These are phyloP conservation scores for Ascidia mentula DNA, from an alignment of 23 tunicate species.

Conservation along the genomic window DNA sequence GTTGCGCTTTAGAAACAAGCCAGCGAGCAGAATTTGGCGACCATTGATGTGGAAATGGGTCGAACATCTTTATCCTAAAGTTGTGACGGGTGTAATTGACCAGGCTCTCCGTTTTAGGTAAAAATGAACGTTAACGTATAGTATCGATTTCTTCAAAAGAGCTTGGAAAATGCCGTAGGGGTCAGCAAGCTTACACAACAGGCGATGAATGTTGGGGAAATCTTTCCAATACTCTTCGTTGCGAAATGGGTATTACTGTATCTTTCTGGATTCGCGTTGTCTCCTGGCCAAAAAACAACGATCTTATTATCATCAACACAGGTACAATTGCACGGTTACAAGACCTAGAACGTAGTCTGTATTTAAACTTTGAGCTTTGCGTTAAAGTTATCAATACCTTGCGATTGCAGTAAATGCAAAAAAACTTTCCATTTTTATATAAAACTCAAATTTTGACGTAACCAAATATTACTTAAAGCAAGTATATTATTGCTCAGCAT, in stretches of 20 bases:
- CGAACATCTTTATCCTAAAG: neutral
- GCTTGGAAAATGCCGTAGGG: neutral
- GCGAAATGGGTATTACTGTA: neutral
- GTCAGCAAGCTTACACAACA: constrained; percentile 4
- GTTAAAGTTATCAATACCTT: no score
- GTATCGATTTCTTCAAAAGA: no score
- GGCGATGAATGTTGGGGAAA: constrained; percentile 3
- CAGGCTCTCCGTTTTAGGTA: neutral
- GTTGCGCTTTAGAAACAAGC: neutral
- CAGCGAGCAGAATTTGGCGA: neutral
- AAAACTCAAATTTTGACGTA: no score
- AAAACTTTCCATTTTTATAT: no score
- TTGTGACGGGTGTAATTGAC: neutral
- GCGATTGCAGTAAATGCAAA: no score
- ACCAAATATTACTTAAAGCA: no score
- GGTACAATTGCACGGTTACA: no score
- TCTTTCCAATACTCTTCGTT: neutral
- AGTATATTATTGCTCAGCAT: no score
- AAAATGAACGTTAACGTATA: neutral
- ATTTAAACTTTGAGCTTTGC: no score
- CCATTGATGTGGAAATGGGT: neutral
- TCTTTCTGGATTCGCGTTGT: neutral
- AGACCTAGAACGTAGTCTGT: no score
- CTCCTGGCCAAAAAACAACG: neutral
- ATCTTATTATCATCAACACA: neutral